Percentiles rank a stretch among this genome's conserved stretches.
These are phyloP conservation scores for Ptychobarbus kaznakovi DNA, from an alignment of 2,797 vertebrate species.

Conservation along the genomic window DNA sequence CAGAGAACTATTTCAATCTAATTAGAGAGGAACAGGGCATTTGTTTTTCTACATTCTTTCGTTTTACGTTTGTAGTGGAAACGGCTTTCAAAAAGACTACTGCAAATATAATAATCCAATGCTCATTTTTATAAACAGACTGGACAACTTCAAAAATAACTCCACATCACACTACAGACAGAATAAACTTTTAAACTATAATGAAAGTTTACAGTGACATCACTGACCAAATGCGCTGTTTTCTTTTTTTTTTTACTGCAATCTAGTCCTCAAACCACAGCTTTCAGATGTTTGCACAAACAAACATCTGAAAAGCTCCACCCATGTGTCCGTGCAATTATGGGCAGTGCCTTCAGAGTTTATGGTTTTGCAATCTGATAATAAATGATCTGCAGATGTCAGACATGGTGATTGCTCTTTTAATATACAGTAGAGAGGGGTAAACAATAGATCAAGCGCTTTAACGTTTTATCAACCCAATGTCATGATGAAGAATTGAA, in stretches of 20 bases:
- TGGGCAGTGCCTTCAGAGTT: background rate
- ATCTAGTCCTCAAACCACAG: background rate
- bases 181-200: background rate
- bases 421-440: background rate
- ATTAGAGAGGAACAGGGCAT: constrained; percentile 64
- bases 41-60: constrained; percentile 57
- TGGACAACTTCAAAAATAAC: background rate
- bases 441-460: background rate
- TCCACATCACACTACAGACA: background rate
- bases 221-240: background rate
- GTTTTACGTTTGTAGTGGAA: background rate
- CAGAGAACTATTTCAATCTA: constrained; percentile 76
- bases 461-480: background rate
- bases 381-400: background rate
- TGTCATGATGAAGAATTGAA: background rate
- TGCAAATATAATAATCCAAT: background rate
- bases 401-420: background rate
- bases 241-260: background rate
- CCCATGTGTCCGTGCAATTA: background rate
- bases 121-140: background rate
- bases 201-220: constrained; percentile 20
- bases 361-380: background rate
- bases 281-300: background rate
- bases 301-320: constrained; percentile 17
- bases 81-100: background rate